Evolutionary conservation across 2,888 invertebrate genomes (phyloP).

Genomic region (Lysandra coridon): DNA sequence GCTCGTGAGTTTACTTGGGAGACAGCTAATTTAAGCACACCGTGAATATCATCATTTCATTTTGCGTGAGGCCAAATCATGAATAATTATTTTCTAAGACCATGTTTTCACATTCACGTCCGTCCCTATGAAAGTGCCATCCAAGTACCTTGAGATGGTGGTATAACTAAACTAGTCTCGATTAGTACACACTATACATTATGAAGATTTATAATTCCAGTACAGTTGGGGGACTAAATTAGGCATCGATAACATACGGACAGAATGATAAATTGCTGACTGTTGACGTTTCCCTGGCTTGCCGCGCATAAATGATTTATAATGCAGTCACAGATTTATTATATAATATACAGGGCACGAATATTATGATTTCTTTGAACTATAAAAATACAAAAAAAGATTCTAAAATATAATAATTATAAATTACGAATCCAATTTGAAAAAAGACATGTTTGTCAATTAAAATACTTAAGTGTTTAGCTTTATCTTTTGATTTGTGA

Average conservation of each 20-base stretch:
- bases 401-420: no score
- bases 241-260: conserved; percentile 26
- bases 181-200: background rate
- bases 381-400: background rate
- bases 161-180: background rate
- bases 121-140: no score
- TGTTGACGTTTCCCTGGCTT: conserved; percentile 27
- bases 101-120: no score
- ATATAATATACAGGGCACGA: background rate
- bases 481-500: no score
- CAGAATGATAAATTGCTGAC: conserved; percentile 20
- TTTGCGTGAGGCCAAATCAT: no score
- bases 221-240: conserved; percentile 19
- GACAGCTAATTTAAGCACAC: no score
- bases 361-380: background rate
- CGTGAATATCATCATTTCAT: no score
- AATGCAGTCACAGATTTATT: conserved; percentile 14
- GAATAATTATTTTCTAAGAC: no score
- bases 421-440: background rate
- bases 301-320: conserved; percentile 25
- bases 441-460: background rate
- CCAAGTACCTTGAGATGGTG: no score
- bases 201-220: conserved; percentile 9
- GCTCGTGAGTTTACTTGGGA: no score
- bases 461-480: background rate